A percentile compares a stretch with the other conserved stretches of the same genome.
Conservation (phyloP, 2,888 invertebrate species). For the Plutella xylostella region DNA sequence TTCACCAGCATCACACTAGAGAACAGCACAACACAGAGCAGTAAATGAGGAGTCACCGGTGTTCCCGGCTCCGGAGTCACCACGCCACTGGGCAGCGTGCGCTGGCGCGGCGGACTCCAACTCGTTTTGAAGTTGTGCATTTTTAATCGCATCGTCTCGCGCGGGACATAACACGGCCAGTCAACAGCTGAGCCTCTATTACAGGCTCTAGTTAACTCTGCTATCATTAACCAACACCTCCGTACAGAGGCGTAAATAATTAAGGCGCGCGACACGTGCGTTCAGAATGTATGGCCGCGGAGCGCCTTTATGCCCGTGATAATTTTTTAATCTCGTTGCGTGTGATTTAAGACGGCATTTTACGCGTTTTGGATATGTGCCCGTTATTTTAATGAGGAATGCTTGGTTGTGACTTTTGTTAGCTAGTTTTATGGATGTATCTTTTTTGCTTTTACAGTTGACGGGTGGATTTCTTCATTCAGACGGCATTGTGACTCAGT, state of each 20-base stretch:
- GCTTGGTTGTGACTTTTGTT: too few species aligned
- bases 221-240: conserved; percentile 63
- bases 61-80: conserved; percentile 34
- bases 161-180: conserved; percentile 63
- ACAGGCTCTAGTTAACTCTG: conserved; percentile 63
- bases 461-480: too few species aligned
- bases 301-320: too few species aligned
- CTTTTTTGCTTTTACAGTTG: too few species aligned
- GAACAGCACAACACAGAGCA: background rate
- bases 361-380: too few species aligned
- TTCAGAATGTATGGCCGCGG: background rate
- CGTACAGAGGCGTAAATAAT: conserved; percentile 57
- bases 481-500: too few species aligned
- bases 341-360: too few species aligned
- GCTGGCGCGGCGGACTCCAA: conserved; percentile 60
- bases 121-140: conserved; percentile 64
- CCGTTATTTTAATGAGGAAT: too few species aligned
- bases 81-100: conserved; percentile 46
- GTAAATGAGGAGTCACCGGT: background rate
- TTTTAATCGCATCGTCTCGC: conserved; percentile 65
- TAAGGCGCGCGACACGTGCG: conserved; percentile 39
- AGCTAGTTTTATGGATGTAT: too few species aligned
- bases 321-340: too few species aligned
- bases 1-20: too few species aligned
- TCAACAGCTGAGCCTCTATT: conserved; percentile 63